Percentiles rank a stretch among this genome's conserved stretches.
Conservation (phyloP, 2,888 invertebrate species). For the Drosophila dives region DNA sequence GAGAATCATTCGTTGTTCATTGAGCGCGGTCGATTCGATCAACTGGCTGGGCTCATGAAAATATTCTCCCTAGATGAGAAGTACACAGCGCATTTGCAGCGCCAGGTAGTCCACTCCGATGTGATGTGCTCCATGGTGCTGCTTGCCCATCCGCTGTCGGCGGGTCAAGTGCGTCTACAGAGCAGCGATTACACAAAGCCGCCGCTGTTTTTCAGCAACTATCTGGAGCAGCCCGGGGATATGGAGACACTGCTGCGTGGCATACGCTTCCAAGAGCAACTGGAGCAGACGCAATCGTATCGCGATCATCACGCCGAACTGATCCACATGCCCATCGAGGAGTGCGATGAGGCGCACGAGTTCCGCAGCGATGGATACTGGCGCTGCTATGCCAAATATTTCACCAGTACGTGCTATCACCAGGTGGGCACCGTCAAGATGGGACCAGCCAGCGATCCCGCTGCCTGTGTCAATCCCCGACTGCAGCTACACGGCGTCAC, state of each 20-base stretch:
- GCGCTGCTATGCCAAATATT: slow-evolving; percentile 89
- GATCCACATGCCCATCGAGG: slow-evolving; percentile 60
- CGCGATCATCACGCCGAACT: slow-evolving; percentile 77
- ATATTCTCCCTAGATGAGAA: slow-evolving; percentile 47
- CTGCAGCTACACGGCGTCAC: slow-evolving; percentile 88
- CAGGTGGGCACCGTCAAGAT: slow-evolving; percentile 90
- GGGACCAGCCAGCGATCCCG: slow-evolving; percentile 87
- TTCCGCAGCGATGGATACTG: slow-evolving; percentile 86
- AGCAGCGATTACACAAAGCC: slow-evolving; percentile 86
- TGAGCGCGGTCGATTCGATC: slow-evolving; percentile 49
- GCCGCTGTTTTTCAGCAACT: slow-evolving; percentile 88
- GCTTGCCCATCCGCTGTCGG: slow-evolving; percentile 85
- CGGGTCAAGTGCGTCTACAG: slow-evolving; percentile 86
- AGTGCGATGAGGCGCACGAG: slow-evolving; percentile 71
- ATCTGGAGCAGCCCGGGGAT: slow-evolving; percentile 87
- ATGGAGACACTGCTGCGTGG: slow-evolving; percentile 86
- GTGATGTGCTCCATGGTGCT: slow-evolving; percentile 84
- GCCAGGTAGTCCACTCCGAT: slow-evolving; percentile 50
- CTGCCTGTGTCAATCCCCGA: slow-evolving; percentile 89
- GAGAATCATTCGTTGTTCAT: slow-evolving; percentile 85
- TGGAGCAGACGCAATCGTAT: slow-evolving; percentile 85
- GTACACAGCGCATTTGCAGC: slow-evolving; percentile 35
- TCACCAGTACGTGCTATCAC: slow-evolving; percentile 89
- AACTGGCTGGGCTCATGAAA: slow-evolving; percentile 28
- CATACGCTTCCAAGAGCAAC: slow-evolving; percentile 82